Evolutionary conservation across 2,797 vertebrate genomes (phyloP).

Genomic region (Notolepis coatsorum): DNA sequence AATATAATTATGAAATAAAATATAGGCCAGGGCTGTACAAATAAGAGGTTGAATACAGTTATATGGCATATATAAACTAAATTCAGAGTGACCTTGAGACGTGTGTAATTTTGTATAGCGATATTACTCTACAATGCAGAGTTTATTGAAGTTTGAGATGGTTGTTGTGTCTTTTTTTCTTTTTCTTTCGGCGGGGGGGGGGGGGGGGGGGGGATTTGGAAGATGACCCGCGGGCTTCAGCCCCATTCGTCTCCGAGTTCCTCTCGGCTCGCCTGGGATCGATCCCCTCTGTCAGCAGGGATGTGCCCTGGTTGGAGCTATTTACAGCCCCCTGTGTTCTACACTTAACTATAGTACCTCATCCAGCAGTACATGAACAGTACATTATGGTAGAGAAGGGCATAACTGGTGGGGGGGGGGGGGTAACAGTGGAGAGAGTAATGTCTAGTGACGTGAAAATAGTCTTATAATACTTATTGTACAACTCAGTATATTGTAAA

Average conservation of each 20-base stretch:
- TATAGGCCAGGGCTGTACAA: too few species aligned
- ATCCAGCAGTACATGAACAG: not conserved
- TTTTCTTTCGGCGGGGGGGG: slow-evolving; percentile 9
- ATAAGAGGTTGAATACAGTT: too few species aligned
- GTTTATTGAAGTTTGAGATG: not conserved
- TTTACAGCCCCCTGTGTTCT: slow-evolving; percentile 39
- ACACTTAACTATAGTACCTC: slow-evolving; percentile 12
- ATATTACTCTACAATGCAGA: not conserved
- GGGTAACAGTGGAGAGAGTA: too few species aligned
- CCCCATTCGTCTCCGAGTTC: not conserved
- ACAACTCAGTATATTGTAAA: too few species aligned
- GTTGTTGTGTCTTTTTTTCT: slow-evolving; percentile 19
- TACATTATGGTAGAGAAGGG: not conserved
- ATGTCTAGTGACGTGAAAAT: too few species aligned
- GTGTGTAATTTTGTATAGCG: not conserved
- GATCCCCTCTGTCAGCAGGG: slow-evolving; percentile 38
- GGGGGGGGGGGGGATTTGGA: too few species aligned
- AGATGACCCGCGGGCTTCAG: too few species aligned
- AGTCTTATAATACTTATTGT: too few species aligned
- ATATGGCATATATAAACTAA: too few species aligned
- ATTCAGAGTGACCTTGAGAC: too few species aligned
- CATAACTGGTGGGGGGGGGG: too few species aligned
- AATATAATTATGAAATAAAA: too few species aligned
- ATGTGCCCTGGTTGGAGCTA: slow-evolving; percentile 47
- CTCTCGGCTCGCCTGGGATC: slow-evolving; percentile 32